Conservation (phyloP, 2,797 vertebrate species). For the Manis crassicaudata region DNA sequence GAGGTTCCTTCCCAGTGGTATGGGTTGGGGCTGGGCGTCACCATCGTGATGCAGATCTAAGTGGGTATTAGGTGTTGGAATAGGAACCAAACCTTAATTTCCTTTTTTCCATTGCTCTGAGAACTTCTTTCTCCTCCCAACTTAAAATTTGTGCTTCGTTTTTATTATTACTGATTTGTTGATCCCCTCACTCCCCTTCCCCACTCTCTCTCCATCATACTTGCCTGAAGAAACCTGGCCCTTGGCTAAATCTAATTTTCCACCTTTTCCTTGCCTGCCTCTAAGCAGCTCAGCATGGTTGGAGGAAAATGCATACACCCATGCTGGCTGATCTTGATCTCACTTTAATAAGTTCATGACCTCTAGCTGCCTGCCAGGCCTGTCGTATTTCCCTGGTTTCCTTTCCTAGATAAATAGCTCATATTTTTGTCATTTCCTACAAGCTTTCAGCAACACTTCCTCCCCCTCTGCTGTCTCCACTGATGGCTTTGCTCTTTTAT, state of each 20-base stretch:
- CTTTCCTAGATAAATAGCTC: not conserved
- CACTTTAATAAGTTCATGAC: not conserved
- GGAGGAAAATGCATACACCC: not conserved
- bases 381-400: not conserved
- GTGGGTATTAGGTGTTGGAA: not conserved
- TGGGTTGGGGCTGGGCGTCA: not conserved
- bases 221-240: not conserved
- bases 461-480: not conserved
- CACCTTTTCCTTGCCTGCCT: not conserved
- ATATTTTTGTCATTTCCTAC: not conserved
- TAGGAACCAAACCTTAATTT: not conserved
- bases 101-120: not conserved
- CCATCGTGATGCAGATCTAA: not conserved
- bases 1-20: not conserved
- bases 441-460: not conserved
- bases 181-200: not conserved
- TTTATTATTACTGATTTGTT: not conserved
- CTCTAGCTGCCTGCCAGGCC: not conserved
- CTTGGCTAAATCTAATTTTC: conserved; percentile 10
- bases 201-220: not conserved
- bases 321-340: not conserved
- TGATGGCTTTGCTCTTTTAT: conserved; percentile 1
- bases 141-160: not conserved
- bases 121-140: not conserved
- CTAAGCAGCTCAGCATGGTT: not conserved